Conservation (phyloP, 1,140 invertebrate genomes). For the Pteromalus puparum region DNA sequence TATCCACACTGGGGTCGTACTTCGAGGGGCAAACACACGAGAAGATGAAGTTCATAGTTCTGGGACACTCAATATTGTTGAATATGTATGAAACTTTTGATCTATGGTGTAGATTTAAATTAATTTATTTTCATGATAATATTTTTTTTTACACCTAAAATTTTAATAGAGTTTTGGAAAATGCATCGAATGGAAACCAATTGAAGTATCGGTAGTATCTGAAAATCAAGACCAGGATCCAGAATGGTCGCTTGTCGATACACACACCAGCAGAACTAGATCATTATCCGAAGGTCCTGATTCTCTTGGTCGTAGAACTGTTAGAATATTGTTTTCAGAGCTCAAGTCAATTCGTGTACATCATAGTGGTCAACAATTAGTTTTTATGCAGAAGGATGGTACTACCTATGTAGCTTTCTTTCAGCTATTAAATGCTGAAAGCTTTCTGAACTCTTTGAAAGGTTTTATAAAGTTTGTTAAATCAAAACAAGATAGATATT, state of each 20-base stretch:
- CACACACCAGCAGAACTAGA: slow-evolving; percentile 77
- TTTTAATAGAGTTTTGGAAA: slow-evolving; percentile 73
- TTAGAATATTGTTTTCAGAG: slow-evolving; percentile 80
- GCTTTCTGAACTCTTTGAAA: slow-evolving; percentile 83
- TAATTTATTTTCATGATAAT: slow-evolving; percentile 39
- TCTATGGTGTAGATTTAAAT: neutral
- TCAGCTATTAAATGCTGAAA: slow-evolving; percentile 88
- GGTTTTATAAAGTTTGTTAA: slow-evolving; percentile 79
- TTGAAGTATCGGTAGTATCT: slow-evolving; percentile 82
- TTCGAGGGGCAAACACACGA: slow-evolving; percentile 66
- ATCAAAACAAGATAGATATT: slow-evolving; percentile 82
- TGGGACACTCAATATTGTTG: slow-evolving; percentile 73
- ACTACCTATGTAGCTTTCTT: slow-evolving; percentile 88
- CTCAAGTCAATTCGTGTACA: slow-evolving; percentile 82
- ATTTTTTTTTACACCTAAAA: slow-evolving; percentile 29
- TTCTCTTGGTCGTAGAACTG: slow-evolving; percentile 76
- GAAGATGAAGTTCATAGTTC: slow-evolving; percentile 73
- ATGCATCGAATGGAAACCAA: slow-evolving; percentile 87
- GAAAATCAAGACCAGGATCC: slow-evolving; percentile 86
- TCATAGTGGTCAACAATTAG: slow-evolving; percentile 81
- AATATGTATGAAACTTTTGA: slow-evolving; percentile 69
- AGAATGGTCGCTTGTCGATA: slow-evolving; percentile 88
- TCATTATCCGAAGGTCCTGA: slow-evolving; percentile 76
- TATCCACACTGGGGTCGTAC: slow-evolving; percentile 72
- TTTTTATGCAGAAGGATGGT: slow-evolving; percentile 84